Base-by-base conservation (phyloP, 1,140 invertebrate species). In the Tetragnatha versicolor region DNA sequence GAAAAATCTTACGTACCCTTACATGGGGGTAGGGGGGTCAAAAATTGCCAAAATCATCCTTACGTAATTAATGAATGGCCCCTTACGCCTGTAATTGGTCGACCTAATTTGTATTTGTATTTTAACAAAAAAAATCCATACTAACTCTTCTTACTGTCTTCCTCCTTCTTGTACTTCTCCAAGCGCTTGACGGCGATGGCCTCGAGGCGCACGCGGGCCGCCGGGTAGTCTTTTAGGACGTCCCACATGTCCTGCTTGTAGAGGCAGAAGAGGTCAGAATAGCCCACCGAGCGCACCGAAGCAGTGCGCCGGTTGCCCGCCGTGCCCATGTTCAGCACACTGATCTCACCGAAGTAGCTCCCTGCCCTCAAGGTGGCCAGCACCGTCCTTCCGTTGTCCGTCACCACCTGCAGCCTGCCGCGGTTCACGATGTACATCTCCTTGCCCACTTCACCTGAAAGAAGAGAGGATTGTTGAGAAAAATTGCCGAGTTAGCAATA, bases 341-440 rank as follows among this genome's bases (percentile, higher is more conserved):
- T 97, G 89, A 99, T 98, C 90, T 99, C 98, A 82, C 98, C 98
- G 89, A 99, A 99, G 91, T 99, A 99, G 86, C 95, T 97, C 86
- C 97, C 97, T 81, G 95, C 95, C 87, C 95, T 95, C 81, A 99
- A 89, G 77, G 96, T 98, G 81, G 97, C 97, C 84, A 99, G 89
- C 49, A 98, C 96, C 29, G 95, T 97, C 87, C 96, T 94, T 58
- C 96, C 96, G 88, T 98, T 97, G 88, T 97, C 95, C 20, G 94
- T 94, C 37, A 99, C 96, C 81, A 99, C 97, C 87, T 98, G 96
- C 47, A 99, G 90, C 82, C 94, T 90, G 78, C 97, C 97, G 82
- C 96, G 89, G 88, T 98, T 98, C 81, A 98, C 96, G 89, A 98
- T 99, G 88, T 98, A 98, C 96, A 98, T 98, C 87, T 98, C 96